Evolutionary conservation across 2,888 invertebrate genomes (phyloP).

Genomic region (Agelastica alni): DNA sequence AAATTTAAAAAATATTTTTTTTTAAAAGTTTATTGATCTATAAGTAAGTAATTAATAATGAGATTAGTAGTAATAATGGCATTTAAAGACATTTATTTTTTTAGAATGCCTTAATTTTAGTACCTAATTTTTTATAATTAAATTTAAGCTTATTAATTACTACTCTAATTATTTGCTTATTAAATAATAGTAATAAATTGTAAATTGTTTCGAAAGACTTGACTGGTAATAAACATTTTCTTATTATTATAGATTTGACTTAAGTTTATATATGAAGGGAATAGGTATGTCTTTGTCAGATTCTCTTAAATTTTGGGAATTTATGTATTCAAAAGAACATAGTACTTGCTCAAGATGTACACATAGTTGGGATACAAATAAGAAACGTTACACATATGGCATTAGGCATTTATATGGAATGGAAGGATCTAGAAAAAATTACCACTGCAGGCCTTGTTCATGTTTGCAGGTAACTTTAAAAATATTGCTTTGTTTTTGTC

Average conservation of each 20-base stretch:
- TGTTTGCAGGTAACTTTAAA: slow-evolving; percentile 66
- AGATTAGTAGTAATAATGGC: too few species aligned
- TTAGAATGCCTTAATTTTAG: too few species aligned
- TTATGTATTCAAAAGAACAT: slow-evolving; percentile 63
- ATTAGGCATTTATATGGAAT: slow-evolving; percentile 75
- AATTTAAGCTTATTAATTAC: too few species aligned
- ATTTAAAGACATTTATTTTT: too few species aligned
- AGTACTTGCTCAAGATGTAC: slow-evolving; percentile 60
- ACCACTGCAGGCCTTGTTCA: slow-evolving; percentile 64
- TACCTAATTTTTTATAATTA: too few species aligned
- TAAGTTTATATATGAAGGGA: slow-evolving; percentile 73
- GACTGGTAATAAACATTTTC: too few species aligned
- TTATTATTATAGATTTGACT: slow-evolving; percentile 64
- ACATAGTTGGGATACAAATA: slow-evolving; percentile 68
- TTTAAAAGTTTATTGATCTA: too few species aligned
- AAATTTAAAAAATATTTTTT: too few species aligned
- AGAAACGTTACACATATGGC: slow-evolving; percentile 57
- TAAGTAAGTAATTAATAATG: too few species aligned
- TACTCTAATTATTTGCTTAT: too few species aligned
- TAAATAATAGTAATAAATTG: too few species aligned
- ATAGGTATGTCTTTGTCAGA: slow-evolving; percentile 69
- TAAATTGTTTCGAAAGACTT: too few species aligned
- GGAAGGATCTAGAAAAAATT: slow-evolving; percentile 67
- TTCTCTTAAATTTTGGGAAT: slow-evolving; percentile 67
- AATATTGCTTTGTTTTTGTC: not conserved